Conservation (phyloP, 1,140 invertebrate species). For the Drosophila aff. region DNA sequence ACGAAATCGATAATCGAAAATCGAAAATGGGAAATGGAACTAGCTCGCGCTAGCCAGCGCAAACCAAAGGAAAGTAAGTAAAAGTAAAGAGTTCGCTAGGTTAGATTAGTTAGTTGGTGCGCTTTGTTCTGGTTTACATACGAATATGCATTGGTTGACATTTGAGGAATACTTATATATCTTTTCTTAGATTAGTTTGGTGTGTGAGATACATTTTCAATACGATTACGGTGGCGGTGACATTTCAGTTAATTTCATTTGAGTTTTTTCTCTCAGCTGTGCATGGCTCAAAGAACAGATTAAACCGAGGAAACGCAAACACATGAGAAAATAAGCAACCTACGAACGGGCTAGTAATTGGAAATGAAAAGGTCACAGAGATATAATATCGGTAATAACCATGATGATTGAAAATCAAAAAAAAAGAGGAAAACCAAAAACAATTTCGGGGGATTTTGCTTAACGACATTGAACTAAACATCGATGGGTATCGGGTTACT, state of each 20-base stretch:
- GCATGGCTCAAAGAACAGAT: conserved; percentile 58
- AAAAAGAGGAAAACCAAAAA: conserved; percentile 1
- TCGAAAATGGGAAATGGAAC: conserved; percentile 29
- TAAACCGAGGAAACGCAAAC: conserved; percentile 29
- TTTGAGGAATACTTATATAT: conserved; percentile 34
- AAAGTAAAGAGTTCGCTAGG: conserved; percentile 54
- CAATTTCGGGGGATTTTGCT: conserved; percentile 20
- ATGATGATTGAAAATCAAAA: conserved; percentile 12
- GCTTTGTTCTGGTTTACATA: conserved; percentile 65
- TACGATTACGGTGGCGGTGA: conserved; percentile 74
- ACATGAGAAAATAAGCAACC: conserved; percentile 23
- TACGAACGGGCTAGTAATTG: conserved; percentile 34
- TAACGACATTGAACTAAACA: conserved; percentile 70
- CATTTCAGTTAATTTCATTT: conserved; percentile 45
- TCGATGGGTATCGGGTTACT: conserved; percentile 65
- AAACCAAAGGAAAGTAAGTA: conserved; percentile 53
- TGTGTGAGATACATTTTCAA: conserved; percentile 74
- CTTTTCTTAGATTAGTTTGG: conserved; percentile 47
- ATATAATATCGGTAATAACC: conserved; percentile 28
- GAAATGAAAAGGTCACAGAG: conserved; percentile 34
- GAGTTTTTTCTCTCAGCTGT: conserved; percentile 57
- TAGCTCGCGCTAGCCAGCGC: conserved; percentile 30
- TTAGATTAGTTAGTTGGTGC: conserved; percentile 55
- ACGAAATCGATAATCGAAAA: conserved; percentile 48
- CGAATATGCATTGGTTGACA: conserved; percentile 61